These are phyloP conservation scores for Caradrina clavipalpis DNA, from an alignment of 2,888 invertebrate genomes.

Conservation along the genomic window DNA sequence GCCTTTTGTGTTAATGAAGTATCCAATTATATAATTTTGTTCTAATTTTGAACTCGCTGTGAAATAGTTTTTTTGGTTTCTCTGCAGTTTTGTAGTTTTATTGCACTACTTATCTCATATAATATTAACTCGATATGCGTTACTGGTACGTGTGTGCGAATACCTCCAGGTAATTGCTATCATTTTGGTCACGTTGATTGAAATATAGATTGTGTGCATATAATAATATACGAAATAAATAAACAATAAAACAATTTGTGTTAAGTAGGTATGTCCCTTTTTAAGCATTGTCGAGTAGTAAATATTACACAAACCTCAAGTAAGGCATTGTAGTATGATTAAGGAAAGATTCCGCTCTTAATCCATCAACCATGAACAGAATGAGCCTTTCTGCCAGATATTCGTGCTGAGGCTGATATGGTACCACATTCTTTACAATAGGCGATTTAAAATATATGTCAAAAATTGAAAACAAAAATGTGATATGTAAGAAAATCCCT, in stretches of 20 bases:
- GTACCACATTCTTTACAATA: conserved; percentile 93
- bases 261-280: too few species aligned
- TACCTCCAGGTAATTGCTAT: neutral
- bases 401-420: conserved; percentile 86
- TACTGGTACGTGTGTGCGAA: neutral
- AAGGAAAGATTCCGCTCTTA: conserved; percentile 96
- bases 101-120: too few species aligned
- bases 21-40: too few species aligned
- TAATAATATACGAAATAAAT: neutral
- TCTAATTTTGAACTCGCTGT: neutral
- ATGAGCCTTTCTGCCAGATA: conserved; percentile 94
- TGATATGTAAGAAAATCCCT: conserved; percentile 93
- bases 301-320: conserved; percentile 89
- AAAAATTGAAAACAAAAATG: conserved; percentile 96
- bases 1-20: neutral
- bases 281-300: too few species aligned
- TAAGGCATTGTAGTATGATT: conserved; percentile 91
- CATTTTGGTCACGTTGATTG: neutral
- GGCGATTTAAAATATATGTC: conserved; percentile 98
- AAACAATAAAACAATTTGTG: neutral
- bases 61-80: neutral
- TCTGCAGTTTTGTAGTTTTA: neutral
- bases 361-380: conserved; percentile 97
- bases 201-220: neutral
- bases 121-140: too few species aligned